Conservation (phyloP, 2,888 invertebrate genomes). For the Gandaritis pyraliata region DNA sequence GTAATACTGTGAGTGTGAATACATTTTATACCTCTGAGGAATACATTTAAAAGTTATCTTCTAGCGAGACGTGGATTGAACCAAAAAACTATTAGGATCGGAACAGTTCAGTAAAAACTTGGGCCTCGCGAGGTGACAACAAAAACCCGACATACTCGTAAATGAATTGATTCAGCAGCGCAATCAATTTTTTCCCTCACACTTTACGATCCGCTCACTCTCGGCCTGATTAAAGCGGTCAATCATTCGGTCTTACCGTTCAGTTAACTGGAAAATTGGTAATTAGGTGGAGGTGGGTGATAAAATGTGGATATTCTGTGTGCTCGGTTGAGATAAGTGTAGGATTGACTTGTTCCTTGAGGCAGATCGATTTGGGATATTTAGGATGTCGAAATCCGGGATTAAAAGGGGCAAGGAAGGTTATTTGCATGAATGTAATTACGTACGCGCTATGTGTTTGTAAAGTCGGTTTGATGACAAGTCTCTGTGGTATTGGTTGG, state of each 20-base stretch:
- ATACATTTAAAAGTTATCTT: conserved; percentile 17
- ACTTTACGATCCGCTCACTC: conserved; percentile 59
- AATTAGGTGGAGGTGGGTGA: conserved; percentile 75
- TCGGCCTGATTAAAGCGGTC: conserved; percentile 76
- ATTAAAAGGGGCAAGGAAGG: conserved; percentile 43
- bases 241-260: conserved; percentile 79
- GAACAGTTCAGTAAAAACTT: conserved; percentile 50
- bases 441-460: conserved; percentile 49
- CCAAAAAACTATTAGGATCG: conserved; percentile 28
- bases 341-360: conserved; percentile 37
- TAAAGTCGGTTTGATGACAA: conserved; percentile 48
- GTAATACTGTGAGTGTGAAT: neutral
- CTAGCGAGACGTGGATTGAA: conserved; percentile 19
- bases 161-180: conserved; percentile 76
- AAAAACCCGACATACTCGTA: conserved; percentile 66
- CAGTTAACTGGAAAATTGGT: conserved; percentile 82
- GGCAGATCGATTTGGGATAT: conserved; percentile 28
- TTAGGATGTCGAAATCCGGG: conserved; percentile 29
- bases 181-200: conserved; percentile 75
- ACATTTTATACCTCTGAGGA: neutral
- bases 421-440: conserved; percentile 64
- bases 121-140: conserved; percentile 60
- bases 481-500: conserved; percentile 35
- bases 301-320: conserved; percentile 60
- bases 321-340: conserved; percentile 47